Conservation (phyloP, 1,140 invertebrate genomes). For the Pseudomyrmex dendroicus region DNA sequence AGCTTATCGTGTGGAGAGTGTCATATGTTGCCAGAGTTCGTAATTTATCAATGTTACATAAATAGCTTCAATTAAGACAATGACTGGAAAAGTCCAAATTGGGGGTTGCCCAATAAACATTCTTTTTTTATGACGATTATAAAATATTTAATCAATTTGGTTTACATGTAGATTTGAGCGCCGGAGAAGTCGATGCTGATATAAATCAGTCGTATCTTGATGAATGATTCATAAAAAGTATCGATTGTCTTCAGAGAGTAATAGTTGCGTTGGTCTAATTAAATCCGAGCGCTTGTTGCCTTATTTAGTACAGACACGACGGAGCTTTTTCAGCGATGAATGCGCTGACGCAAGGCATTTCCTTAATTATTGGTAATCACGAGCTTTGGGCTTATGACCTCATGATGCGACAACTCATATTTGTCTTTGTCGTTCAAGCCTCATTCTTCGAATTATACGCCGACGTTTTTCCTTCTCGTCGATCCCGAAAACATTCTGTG, state of each 20-base stretch:
- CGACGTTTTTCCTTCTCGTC: background rate
- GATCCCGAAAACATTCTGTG: background rate
- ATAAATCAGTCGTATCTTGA: no score
- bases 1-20: no score
- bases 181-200: background rate
- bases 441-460: constrained; percentile 10
- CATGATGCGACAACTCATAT: constrained; percentile 26
- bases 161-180: no score
- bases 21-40: no score
- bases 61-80: no score
- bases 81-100: no score
- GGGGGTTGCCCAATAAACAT: no score
- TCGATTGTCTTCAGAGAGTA: background rate
- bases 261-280: constrained; percentile 10
- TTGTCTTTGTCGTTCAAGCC: constrained; percentile 8
- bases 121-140: no score
- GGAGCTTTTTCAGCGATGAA: background rate
- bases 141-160: no score
- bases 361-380: constrained; percentile 49
- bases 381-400: constrained; percentile 19
- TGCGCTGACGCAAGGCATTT: constrained; percentile 23
- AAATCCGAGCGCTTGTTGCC: background rate
- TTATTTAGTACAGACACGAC: background rate
- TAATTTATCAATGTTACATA: no score
- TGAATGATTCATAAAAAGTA: background rate